Evolutionary conservation across 1,140 invertebrate species (phyloP).

Genomic region (Ruditapes philippinarum): DNA sequence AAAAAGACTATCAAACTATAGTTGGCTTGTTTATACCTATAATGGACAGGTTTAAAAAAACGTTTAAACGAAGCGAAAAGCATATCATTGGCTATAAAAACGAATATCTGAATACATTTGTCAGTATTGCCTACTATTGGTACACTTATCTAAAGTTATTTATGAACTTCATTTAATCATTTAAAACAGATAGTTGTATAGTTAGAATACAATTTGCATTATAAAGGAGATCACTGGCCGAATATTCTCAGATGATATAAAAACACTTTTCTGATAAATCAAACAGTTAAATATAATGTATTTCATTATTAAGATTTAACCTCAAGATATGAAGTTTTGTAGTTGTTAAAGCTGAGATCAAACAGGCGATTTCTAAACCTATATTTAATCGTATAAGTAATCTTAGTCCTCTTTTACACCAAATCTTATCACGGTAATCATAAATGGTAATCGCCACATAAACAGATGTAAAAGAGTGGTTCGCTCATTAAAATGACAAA

Average conservation of each 20-base stretch:
- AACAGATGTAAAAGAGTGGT: too few relatives aligned
- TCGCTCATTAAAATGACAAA: background rate
- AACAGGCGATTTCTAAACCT: background rate
- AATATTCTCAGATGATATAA: background rate
- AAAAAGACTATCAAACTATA: too few relatives aligned
- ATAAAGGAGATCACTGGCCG: background rate
- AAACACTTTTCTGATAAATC: background rate
- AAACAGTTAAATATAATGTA: background rate
- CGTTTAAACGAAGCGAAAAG: too few relatives aligned
- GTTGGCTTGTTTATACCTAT: too few relatives aligned
- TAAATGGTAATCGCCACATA: too few relatives aligned
- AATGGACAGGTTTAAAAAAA: too few relatives aligned
- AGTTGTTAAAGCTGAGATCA: background rate
- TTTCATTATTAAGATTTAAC: background rate
- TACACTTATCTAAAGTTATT: conserved; percentile 18
- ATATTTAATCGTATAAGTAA: background rate
- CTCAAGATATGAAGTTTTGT: background rate
- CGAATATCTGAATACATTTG: conserved; percentile 12
- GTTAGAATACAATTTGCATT: background rate
- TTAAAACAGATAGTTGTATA: background rate
- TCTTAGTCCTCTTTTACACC: background rate
- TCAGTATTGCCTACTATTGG: background rate
- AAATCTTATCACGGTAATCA: background rate
- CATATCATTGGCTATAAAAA: too few relatives aligned
- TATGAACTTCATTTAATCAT: background rate